Percentiles rank a stretch among this genome's conserved stretches.
phyloP scores from a whole-genome alignment of 2,113 vertebrate genomes.

The Rhinolophus sinicus region DNA sequence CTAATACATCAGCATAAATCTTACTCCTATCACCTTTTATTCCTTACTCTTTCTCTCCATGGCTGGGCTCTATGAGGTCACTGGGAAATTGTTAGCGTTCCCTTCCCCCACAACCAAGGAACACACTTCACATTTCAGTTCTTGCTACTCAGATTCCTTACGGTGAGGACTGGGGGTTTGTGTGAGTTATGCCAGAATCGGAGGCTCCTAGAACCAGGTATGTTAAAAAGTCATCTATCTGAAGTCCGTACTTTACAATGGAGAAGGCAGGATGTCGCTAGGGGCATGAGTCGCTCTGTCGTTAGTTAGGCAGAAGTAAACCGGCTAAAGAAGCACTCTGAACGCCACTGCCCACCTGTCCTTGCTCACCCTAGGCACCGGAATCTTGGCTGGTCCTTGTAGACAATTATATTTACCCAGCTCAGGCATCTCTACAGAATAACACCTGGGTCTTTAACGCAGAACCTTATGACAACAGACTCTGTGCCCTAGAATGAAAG shows the following conservation, averaged over 20 bases:
- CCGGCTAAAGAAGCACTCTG: background rate
- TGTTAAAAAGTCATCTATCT: background rate
- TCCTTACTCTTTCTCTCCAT: slow-evolving; percentile 66
- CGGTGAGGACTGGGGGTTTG: background rate
- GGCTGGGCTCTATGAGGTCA: slow-evolving; percentile 62
- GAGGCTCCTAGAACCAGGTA: background rate
- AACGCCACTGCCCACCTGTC: background rate
- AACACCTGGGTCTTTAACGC: background rate
- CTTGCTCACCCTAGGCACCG: background rate
- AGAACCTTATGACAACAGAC: background rate
- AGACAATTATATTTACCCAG: background rate
- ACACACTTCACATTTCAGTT: slow-evolving; percentile 56
- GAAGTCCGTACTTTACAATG: background rate
- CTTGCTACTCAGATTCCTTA: slow-evolving; percentile 60
- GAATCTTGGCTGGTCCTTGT: background rate
- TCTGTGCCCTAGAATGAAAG: background rate
- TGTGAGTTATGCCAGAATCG: background rate
- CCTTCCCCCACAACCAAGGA: slow-evolving; percentile 60
- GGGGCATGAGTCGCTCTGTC: background rate
- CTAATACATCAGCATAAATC: slow-evolving; percentile 84
- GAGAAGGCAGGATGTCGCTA: background rate
- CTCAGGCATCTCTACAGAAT: background rate
- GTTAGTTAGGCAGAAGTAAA: background rate
- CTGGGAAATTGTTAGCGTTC: slow-evolving; percentile 70
- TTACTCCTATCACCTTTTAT: slow-evolving; percentile 77